phyloP scores from a whole-genome alignment of 2,113 vertebrate genomes.

The Beaufortia kweichowensis region DNA sequence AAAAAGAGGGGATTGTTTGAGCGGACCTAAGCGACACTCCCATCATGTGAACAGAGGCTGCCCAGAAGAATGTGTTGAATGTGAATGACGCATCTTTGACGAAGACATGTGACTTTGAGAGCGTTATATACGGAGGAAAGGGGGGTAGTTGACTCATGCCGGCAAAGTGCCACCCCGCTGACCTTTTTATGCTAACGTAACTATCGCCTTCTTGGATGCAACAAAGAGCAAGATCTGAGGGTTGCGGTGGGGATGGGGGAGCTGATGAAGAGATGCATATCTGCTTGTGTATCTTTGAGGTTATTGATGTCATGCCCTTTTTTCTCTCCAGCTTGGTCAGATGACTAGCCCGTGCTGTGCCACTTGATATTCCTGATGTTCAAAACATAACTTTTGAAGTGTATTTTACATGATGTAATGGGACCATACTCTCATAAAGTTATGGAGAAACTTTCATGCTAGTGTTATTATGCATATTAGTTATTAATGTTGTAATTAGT shows the following conservation, averaged over 20 bases:
- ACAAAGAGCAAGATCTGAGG: slow-evolving; percentile 10
- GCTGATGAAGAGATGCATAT: slow-evolving; percentile 17
- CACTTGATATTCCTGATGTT: slow-evolving; percentile 52
- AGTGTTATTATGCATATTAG: not conserved
- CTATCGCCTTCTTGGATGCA: slow-evolving; percentile 11
- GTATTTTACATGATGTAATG: not conserved
- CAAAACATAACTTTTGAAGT: slow-evolving; percentile 47
- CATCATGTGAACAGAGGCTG: slow-evolving; percentile 70
- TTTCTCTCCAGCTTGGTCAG: slow-evolving; percentile 43
- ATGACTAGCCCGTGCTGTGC: slow-evolving; percentile 53
- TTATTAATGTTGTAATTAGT: not conserved
- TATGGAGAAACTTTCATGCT: slow-evolving; percentile 22
- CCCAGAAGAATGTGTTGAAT: slow-evolving; percentile 80
- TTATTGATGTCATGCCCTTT: slow-evolving; percentile 46
- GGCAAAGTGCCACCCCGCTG: slow-evolving; percentile 28
- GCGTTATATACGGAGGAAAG: slow-evolving; percentile 36
- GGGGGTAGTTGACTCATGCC: slow-evolving; percentile 10
- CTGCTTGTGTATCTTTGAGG: slow-evolving; percentile 53
- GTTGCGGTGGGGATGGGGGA: slow-evolving; percentile 29
- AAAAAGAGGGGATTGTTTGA: slow-evolving; percentile 63
- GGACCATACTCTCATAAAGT: not conserved
- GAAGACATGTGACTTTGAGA: slow-evolving; percentile 72
- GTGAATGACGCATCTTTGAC: slow-evolving; percentile 73
- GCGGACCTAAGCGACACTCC: slow-evolving; percentile 55
- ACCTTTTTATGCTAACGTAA: slow-evolving; percentile 46